phyloP scores from a whole-genome alignment of 1,140 invertebrate genomes.

The Nilaparvata lugens region DNA sequence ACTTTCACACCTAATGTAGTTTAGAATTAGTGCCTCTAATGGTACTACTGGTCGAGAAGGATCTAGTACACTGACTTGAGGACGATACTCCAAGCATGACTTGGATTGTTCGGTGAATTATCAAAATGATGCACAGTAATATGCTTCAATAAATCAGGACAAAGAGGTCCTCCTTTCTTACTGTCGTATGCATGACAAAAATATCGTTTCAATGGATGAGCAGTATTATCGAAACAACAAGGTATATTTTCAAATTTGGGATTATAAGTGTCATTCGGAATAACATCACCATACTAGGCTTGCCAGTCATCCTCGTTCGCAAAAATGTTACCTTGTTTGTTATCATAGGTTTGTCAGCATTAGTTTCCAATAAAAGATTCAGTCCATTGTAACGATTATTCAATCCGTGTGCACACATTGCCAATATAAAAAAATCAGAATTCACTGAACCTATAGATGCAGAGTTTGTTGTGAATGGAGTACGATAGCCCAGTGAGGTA shows the following conservation, averaged over 20 bases:
- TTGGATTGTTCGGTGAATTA: neutral
- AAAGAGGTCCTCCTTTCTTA: neutral
- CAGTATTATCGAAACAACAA: neutral
- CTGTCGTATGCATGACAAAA: neutral
- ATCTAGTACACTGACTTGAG: neutral
- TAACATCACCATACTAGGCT: neutral
- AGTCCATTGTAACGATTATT: neutral
- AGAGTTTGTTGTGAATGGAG: neutral
- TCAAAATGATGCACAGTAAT: neutral
- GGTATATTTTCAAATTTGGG: neutral
- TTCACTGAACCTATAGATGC: neutral
- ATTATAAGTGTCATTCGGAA: neutral
- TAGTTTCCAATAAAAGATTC: neutral
- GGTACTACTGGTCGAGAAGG: neutral
- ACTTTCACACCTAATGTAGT: neutral
- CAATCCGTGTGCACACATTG: neutral
- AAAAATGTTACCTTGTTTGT: neutral
- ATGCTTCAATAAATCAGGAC: neutral
- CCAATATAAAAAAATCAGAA: neutral
- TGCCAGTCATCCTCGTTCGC: neutral
- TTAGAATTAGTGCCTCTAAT: neutral
- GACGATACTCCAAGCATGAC: neutral
- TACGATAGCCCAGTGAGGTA: neutral
- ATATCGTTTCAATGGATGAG: neutral
- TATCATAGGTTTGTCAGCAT: neutral